Conservation (phyloP, 2,888 invertebrate species). For the Sabellastarte sp. region DNA sequence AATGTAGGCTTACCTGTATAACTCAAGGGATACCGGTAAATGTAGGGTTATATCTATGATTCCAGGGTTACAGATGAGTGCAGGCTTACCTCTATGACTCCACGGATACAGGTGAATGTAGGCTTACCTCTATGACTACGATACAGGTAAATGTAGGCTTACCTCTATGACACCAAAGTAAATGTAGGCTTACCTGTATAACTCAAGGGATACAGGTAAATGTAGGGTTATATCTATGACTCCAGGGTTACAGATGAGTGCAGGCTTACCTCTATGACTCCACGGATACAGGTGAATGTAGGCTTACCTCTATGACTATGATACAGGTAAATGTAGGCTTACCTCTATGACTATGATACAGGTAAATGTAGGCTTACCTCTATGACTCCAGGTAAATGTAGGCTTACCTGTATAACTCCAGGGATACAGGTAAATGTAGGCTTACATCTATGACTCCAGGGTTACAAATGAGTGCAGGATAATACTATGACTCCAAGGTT, state of each 20-base stretch:
- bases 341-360: neutral
- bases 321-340: too few relatives aligned
- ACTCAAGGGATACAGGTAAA: neutral
- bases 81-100: neutral
- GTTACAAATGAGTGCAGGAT: neutral
- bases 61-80: neutral
- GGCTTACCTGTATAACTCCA: constrained; percentile 81
- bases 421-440: constrained; percentile 97
- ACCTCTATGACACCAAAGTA: neutral
- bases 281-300: neutral
- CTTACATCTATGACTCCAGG: neutral
- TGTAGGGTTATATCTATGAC: neutral
- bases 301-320: too few relatives aligned
- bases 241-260: neutral
- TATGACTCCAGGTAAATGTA: neutral
- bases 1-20: constrained; percentile 69
- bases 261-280: neutral
- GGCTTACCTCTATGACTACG: too few relatives aligned
- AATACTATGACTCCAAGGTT: too few relatives aligned
- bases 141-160: too few relatives aligned
- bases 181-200: neutral
- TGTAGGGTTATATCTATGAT: neutral
- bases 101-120: neutral
- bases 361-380: neutral
- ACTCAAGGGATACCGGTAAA: neutral